Conservation (phyloP, 2,113 vertebrate species). For the Charina bottae region DNA sequence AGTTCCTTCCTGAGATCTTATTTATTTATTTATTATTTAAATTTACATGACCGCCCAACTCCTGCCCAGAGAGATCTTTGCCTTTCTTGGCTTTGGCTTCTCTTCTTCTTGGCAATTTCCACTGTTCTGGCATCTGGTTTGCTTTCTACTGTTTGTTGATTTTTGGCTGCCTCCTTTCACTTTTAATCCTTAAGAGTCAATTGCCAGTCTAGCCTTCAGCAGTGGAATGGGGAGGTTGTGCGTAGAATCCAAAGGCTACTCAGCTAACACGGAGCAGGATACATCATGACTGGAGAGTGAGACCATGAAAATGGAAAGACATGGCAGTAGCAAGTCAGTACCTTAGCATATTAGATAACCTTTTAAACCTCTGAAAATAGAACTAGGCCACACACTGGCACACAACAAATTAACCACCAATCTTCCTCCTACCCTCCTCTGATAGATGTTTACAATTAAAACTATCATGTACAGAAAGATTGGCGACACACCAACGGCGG, state of each 20-base stretch:
- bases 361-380: not conserved
- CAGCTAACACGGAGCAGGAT: not conserved
- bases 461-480: not conserved
- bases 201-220: not conserved
- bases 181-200: not conserved
- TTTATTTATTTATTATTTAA: no score
- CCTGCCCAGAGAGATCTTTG: no score
- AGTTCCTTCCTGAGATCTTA: no score
- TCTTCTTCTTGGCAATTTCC: not conserved
- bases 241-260: not conserved
- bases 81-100: no score
- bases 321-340: not conserved
- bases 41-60: no score
- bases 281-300: not conserved
- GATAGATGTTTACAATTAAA: not conserved
- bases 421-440: not conserved
- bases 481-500: no score
- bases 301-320: not conserved
- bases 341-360: not conserved
- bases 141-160: not conserved
- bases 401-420: not conserved
- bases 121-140: not conserved
- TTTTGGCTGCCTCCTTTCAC: not conserved
- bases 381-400: not conserved
- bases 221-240: not conserved